Conservation (phyloP, 2,888 invertebrate species). For the Spodoptera exigua region DNA sequence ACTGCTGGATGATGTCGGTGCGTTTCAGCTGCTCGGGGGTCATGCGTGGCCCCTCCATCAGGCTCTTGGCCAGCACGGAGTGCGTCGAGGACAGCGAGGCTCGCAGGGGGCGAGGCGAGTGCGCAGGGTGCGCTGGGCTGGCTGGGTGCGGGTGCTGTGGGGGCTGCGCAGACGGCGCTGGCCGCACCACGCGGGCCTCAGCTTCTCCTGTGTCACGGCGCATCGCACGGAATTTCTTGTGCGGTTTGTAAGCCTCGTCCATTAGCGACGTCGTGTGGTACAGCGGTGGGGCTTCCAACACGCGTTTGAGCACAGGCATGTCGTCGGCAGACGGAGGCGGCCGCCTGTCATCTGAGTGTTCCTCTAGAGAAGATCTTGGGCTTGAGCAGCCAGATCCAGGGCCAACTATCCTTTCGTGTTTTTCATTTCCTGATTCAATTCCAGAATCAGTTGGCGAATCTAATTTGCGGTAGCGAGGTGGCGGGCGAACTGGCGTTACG, state of each 20-base stretch:
- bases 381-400: conserved; percentile 94
- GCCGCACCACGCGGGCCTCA: conserved; percentile 84
- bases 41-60: conserved; percentile 98
- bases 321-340: conserved; percentile 92
- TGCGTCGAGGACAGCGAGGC: conserved; percentile 94
- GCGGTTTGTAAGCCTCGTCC: conserved; percentile 98
- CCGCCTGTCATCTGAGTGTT: conserved; percentile 91
- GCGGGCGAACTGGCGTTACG: conserved; percentile 91
- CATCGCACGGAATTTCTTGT: conserved; percentile 97
- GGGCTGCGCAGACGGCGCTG: conserved; percentile 88
- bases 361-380: conserved; percentile 95
- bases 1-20: conserved; percentile 97
- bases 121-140: conserved; percentile 82
- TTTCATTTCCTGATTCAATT: conserved; percentile 97
- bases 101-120: conserved; percentile 87
- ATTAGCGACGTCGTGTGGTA: conserved; percentile 97
- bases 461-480: conserved; percentile 94
- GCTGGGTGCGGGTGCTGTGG: conserved; percentile 85
- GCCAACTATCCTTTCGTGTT: conserved; percentile 92
- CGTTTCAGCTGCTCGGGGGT: conserved; percentile 97
- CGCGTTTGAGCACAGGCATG: conserved; percentile 98
- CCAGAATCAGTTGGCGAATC: conserved; percentile 98
- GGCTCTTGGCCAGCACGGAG: conserved; percentile 96
- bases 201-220: conserved; percentile 95
- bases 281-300: conserved; percentile 96